Evolutionary conservation across 2,888 invertebrate genomes (phyloP).

Genomic region (Pheosia gnoma): DNA sequence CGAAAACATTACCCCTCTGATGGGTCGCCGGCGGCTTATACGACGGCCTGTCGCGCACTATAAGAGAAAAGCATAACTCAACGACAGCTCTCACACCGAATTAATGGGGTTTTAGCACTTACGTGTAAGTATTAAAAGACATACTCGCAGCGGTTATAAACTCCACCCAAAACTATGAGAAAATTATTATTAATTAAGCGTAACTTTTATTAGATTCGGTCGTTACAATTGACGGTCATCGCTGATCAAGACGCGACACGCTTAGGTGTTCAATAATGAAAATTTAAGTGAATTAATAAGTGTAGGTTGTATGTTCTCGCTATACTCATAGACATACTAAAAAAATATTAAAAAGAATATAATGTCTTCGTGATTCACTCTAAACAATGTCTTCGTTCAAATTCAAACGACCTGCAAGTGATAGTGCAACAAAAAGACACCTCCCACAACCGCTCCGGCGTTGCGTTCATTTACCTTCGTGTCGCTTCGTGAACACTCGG

Average conservation of each 20-base stretch:
- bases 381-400: constrained; percentile 26
- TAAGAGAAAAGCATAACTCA: constrained; percentile 80
- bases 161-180: constrained; percentile 29
- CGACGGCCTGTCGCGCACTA: constrained; percentile 72
- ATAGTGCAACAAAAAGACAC: constrained; percentile 40
- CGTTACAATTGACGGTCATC: constrained; percentile 25
- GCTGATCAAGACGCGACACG: constrained; percentile 29
- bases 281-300: neutral
- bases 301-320: neutral
- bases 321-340: neutral
- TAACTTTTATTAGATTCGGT: constrained; percentile 11
- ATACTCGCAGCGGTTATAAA: constrained; percentile 32
- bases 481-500: constrained; percentile 67
- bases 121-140: constrained; percentile 25
- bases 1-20: constrained; percentile 79
- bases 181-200: constrained; percentile 39
- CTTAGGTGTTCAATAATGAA: neutral
- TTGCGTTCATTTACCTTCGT: constrained; percentile 67
- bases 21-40: constrained; percentile 77
- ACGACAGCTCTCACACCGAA: constrained; percentile 69
- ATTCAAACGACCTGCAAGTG: constrained; percentile 32
- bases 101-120: constrained; percentile 37
- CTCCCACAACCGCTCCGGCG: constrained; percentile 52
- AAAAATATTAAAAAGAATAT: neutral
- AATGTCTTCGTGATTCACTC: constrained; percentile 5